Evolutionary conservation across 2,888 invertebrate genomes (phyloP), one percentile per base, ranked within the genome.

Genomic region (Beris chalybata): DNA sequence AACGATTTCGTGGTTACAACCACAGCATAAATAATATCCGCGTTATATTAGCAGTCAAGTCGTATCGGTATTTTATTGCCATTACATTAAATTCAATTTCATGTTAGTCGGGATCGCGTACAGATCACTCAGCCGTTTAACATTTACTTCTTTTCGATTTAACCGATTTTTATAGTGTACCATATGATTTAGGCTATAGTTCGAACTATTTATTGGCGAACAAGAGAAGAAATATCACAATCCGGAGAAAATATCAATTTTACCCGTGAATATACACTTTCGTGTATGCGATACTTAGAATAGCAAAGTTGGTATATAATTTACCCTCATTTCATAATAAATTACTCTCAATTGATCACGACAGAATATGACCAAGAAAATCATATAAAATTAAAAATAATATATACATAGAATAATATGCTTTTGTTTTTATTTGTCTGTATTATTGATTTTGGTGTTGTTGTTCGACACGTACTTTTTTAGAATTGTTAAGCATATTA

Each of bases 331-430:
- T 80, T 80, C 78, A 76, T 80, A 80, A 80, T 80, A 80, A 80
- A 80, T 80, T 80, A 80, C 80, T 80, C 80, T 79, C 78, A 80
- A 80, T 80, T 79, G 80, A 80, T 80, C 80, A 78, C 79, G 79
- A 78, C 78, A 77, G 76, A 76, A 75, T 64, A 45, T 43, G 64
- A 54, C 53, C 15, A 38, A 50, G 43, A 29, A 11, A 61, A 38
- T 38, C 38, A 9, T 38, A 38, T 38, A 38, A 38, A 38, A 38
- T 38, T 38, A 38, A 38, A 38, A 38, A 38, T 38, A 22, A 22
- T 22, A 22, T 22, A 1, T 22, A 22, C 3, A 1, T 22, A 22
- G 22, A 22, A 22, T 22, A 22, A 22, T 22, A 22, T 22, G 22
- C 22, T 22, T 22, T 22, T 22, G 3, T 22, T 22, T 38, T 38